These are phyloP conservation scores for Halocynthia roretzi DNA, from an alignment of 23 tunicate species.

Conservation along the genomic window DNA sequence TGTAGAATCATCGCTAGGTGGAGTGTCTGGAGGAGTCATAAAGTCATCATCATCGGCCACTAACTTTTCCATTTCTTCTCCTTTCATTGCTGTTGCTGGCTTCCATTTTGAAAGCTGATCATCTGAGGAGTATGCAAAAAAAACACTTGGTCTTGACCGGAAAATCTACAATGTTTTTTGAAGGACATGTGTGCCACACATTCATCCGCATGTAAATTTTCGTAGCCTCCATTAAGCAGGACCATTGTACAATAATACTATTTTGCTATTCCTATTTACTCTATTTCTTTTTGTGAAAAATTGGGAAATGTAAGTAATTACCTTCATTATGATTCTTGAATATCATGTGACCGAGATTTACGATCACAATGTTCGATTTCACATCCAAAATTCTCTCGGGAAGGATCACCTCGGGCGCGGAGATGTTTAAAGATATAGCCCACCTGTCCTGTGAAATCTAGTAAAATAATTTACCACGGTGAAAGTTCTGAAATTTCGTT, in stretches of 20 bases:
- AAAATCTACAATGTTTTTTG: too few species aligned
- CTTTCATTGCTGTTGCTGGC: neutral
- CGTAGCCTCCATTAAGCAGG: too few species aligned
- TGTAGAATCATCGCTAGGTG: constrained; percentile 24
- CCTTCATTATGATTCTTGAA: constrained; percentile 68
- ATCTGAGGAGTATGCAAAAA: neutral
- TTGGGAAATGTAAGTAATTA: neutral
- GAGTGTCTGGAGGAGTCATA: constrained; percentile 64
- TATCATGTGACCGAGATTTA: constrained; percentile 87
- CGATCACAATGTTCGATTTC: constrained; percentile 34
- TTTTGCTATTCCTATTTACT: too few species aligned
- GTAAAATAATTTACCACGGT: neutral
- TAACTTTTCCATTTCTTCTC: constrained; percentile 7
- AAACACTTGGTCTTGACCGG: too few species aligned
- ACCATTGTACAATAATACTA: too few species aligned
- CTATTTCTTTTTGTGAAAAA: too few species aligned
- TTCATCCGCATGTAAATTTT: too few species aligned
- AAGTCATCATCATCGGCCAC: constrained; percentile 59
- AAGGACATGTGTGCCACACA: too few species aligned
- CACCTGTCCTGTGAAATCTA: constrained; percentile 54
- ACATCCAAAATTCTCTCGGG: constrained; percentile 51
- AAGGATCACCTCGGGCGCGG: constrained; percentile 78
- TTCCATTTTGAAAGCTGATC: constrained; percentile 19
- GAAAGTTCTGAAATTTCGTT: neutral
- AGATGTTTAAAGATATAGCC: constrained; percentile 76